Base-by-base conservation (phyloP, 2,113 vertebrate genomes). In the Pomatorhinus ruficollis region DNA sequence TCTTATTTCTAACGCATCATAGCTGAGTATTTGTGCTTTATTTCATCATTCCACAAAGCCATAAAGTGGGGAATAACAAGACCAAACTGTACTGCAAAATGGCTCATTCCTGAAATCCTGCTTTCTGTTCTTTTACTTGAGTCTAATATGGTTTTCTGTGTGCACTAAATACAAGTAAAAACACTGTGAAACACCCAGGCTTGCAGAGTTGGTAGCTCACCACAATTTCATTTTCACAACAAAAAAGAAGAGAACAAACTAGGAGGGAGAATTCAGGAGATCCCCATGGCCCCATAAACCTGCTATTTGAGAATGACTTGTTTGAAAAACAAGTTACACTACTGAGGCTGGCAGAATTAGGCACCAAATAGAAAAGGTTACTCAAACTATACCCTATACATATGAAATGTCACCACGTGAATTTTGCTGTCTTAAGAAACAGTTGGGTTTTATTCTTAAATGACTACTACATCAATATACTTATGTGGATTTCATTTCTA, bases 1-100 rank as follows among this genome's bases (percentile, higher is more conserved):
- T 69, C 78, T 94, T 86, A 81, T 49, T 81, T 93, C 77, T 96
- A 96, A 89, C 63, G 72, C 77, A 80, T 72, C 39, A 74, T 12
- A 45, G 72, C 40, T 54, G 59, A 95, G 33, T 78, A 87, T 95
- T 88, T 84, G 40, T 30, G 17, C 30, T 93, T 93, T 64, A 68
- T 35, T 89, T 83, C 44, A 77, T 84, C 83, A 76, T 83, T 84
- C 18, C 37, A 78, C 50, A 44, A 90, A 92, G n/a, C 39, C 63
- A 60, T 60, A 39, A 79, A 56, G 25, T 37, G 2, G 22, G 33
- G 21, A 37, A 81, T 77, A 81, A 24, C 19, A 81, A 89, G 61
- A 44, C 15, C 1, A 0, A 68, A 71, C 44, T 19, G 12, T 28
- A 31, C 28, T 31, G 40, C 31, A 81, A 39, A 90, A 70, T 12